Percentiles rank a stretch among this genome's conserved stretches.
Evolutionary conservation across 2,113 vertebrate species (phyloP).

Genomic region (Rhea pennata): DNA sequence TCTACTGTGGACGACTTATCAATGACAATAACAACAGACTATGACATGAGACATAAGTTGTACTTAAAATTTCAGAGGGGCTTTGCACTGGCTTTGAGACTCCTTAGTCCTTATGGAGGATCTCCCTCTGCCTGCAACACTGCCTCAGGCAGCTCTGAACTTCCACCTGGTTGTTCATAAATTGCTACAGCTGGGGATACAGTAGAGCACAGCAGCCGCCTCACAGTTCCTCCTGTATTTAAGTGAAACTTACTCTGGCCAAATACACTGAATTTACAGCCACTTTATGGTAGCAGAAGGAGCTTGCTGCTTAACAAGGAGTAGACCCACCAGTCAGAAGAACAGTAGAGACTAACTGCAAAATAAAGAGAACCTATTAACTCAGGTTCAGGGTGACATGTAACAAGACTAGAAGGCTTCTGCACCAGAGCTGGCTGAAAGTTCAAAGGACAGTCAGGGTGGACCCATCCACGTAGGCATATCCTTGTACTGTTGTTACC

Average conservation of each 20-base stretch:
- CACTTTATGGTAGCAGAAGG: not conserved
- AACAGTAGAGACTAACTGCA: not conserved
- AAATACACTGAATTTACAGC: not conserved
- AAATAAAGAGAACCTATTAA: not conserved
- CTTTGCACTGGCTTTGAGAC: not conserved
- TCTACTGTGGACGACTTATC: not conserved
- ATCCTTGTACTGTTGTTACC: too few species aligned
- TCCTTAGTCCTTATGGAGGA: not conserved
- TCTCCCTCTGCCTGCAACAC: not conserved
- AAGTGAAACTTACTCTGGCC: not conserved
- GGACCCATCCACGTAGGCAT: too few species aligned
- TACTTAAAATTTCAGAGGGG: not conserved
- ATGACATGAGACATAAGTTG: not conserved
- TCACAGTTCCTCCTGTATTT: not conserved
- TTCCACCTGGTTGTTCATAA: not conserved
- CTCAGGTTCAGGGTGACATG: not conserved
- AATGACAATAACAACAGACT: not conserved
- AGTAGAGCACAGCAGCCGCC: not conserved
- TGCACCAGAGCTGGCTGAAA: not conserved
- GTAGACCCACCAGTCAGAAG: accelerated
- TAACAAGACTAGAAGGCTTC: not conserved
- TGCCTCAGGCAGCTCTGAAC: not conserved
- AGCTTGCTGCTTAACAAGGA: not conserved
- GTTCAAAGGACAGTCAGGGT: not conserved
- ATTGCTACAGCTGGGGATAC: not conserved